Evolutionary conservation across 2,113 vertebrate species (phyloP).

Genomic region (Clinocottus analis): DNA sequence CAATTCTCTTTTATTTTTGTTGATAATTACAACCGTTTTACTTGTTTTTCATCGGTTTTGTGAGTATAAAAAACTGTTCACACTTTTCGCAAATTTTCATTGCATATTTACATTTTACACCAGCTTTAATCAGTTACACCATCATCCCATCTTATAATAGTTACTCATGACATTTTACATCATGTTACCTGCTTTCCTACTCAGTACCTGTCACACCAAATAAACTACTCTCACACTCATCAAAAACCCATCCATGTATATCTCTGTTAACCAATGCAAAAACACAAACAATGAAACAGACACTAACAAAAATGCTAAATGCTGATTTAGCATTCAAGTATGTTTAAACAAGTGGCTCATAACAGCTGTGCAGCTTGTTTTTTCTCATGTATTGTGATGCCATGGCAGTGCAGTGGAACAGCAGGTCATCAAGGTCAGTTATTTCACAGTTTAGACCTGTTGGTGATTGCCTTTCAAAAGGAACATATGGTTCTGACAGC

Average conservation of each 20-base stretch:
- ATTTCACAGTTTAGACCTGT: background rate
- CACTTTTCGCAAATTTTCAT: background rate
- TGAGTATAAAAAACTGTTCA: background rate
- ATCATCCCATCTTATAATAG: background rate
- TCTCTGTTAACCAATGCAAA: background rate
- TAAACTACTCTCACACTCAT: background rate
- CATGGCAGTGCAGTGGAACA: background rate
- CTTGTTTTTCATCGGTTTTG: background rate
- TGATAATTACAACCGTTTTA: constrained; percentile 33
- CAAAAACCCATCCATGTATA: background rate
- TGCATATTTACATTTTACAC: constrained; percentile 1
- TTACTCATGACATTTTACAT: background rate
- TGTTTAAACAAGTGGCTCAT: background rate
- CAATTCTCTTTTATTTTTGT: constrained; percentile 15
- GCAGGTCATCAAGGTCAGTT: constrained; percentile 16
- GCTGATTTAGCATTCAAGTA: background rate
- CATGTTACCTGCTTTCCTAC: background rate
- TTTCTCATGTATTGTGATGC: background rate
- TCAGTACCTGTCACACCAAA: constrained; percentile 5
- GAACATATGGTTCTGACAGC: constrained; percentile 11
- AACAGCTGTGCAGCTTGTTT: background rate
- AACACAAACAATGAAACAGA: background rate
- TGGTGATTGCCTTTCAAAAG: background rate
- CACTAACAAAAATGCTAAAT: background rate
- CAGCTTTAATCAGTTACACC: background rate